Percentiles rank a stretch among this genome's conserved stretches.
phyloP scores from a whole-genome alignment of 1,140 invertebrate species.

The Acromyrmex echinatior region DNA sequence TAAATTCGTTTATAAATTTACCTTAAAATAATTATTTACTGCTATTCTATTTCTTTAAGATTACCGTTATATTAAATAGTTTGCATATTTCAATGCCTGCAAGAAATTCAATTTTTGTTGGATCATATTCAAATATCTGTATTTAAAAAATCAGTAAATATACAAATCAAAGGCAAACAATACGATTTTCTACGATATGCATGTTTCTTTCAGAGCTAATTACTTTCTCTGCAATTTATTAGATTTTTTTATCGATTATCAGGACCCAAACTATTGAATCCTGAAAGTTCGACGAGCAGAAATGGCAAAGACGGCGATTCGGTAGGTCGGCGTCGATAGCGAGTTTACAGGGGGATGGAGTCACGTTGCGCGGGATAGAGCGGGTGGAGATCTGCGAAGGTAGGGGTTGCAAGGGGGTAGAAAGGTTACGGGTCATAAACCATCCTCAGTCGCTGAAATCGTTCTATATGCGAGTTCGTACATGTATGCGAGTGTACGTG shows the following conservation, averaged over 20 bases:
- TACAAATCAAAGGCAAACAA: background rate
- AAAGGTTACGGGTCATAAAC: slow-evolving; percentile 84
- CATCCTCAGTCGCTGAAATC: slow-evolving; percentile 76
- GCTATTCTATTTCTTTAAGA: background rate
- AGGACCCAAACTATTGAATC: slow-evolving; percentile 10
- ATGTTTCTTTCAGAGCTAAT: background rate
- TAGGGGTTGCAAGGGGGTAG: slow-evolving; percentile 55
- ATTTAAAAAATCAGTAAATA: background rate
- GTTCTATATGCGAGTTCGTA: slow-evolving; percentile 42
- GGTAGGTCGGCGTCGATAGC: slow-evolving; percentile 67
- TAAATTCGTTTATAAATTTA: background rate
- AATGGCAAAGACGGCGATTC: slow-evolving; percentile 28
- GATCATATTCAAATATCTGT: background rate
- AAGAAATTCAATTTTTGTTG: background rate
- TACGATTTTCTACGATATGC: background rate
- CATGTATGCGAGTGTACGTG: slow-evolving; percentile 45
- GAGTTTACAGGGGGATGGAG: slow-evolving; percentile 70
- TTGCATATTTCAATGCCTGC: background rate
- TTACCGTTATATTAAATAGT: background rate
- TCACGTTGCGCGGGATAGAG: slow-evolving; percentile 66
- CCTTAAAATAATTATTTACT: background rate
- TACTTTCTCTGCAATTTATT: background rate
- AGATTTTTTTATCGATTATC: slow-evolving; percentile 33
- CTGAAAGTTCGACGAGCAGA: slow-evolving; percentile 27
- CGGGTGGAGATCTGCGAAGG: slow-evolving; percentile 56